These are phyloP conservation scores for Volucella zonaria DNA, from an alignment of 2,888 invertebrate genomes.

Conservation along the genomic window DNA sequence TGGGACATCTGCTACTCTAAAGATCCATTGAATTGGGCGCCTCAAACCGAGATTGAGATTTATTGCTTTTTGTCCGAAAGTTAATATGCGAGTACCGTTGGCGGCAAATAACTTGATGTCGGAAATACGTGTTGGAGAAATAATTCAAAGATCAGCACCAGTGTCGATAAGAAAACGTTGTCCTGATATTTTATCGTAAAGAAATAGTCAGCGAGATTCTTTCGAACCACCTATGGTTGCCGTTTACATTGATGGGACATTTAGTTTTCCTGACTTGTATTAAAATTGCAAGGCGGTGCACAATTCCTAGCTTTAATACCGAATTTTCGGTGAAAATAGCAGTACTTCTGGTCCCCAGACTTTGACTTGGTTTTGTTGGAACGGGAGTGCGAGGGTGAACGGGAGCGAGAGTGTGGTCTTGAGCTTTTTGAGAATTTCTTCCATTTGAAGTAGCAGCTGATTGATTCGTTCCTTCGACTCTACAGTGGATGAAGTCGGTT, in stretches of 20 bases:
- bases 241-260: not conserved
- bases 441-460: not conserved
- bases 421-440: not conserved
- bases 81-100: too few species aligned
- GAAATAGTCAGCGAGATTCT: not conserved
- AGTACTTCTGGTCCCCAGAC: not conserved
- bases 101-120: not conserved
- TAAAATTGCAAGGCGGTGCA: too few species aligned
- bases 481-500: not conserved
- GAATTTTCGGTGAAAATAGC: too few species aligned
- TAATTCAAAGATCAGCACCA: conserved; percentile 6
- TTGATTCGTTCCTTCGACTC: not conserved
- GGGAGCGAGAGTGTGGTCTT: not conserved
- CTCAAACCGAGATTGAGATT: too few species aligned
- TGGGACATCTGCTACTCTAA: too few species aligned
- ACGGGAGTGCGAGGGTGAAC: too few species aligned
- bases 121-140: not conserved
- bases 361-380: not conserved
- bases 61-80: too few species aligned
- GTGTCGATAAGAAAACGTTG: conserved; percentile 1
- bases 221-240: not conserved
- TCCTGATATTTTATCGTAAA: too few species aligned
- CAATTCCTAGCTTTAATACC: too few species aligned
- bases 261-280: too few species aligned
- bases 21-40: too few species aligned